Conservation (phyloP, 2,888 invertebrate species). For the Euplagia quadripunctaria region DNA sequence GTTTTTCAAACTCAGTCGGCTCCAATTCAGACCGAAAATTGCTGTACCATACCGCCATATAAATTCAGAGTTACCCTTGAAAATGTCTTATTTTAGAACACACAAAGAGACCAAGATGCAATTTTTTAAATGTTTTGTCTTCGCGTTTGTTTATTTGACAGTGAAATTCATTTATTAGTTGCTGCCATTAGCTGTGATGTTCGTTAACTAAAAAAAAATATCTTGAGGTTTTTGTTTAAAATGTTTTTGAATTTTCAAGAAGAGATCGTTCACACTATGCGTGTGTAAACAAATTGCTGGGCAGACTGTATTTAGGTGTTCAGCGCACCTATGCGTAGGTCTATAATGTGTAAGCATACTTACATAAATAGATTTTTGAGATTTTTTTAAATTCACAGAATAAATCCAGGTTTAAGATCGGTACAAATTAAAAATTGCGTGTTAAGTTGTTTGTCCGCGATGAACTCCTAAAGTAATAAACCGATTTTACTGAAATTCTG, state of each 20-base stretch:
- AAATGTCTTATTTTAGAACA: conserved; percentile 39
- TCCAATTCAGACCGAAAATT: not conserved
- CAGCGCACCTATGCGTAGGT: not conserved
- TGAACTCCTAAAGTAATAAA: too few species aligned
- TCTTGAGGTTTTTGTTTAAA: conserved; percentile 46
- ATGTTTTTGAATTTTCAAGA: conserved; percentile 34
- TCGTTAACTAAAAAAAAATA: conserved; percentile 49
- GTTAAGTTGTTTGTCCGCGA: too few species aligned
- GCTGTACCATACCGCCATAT: conserved; percentile 16
- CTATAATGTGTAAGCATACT: not conserved
- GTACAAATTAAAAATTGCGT: not conserved
- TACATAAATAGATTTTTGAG: not conserved
- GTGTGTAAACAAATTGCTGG: conserved; percentile 9
- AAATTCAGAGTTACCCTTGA: conserved; percentile 40
- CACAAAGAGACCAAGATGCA: conserved; percentile 22
- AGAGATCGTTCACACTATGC: conserved; percentile 31
- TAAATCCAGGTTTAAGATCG: not conserved
- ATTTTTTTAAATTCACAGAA: not conserved
- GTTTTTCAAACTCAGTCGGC: not conserved
- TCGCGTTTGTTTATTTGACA: conserved; percentile 48
- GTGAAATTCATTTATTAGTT: conserved; percentile 38
- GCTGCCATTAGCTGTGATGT: conserved; percentile 30
- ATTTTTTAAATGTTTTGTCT: conserved; percentile 43
- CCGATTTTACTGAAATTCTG: too few species aligned
- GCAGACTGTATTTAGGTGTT: not conserved